A percentile compares a stretch with the other conserved stretches of the same genome.
These are phyloP conservation scores for Eulemur rufifrons DNA, from an alignment of 2,113 vertebrate species.

Conservation along the genomic window DNA sequence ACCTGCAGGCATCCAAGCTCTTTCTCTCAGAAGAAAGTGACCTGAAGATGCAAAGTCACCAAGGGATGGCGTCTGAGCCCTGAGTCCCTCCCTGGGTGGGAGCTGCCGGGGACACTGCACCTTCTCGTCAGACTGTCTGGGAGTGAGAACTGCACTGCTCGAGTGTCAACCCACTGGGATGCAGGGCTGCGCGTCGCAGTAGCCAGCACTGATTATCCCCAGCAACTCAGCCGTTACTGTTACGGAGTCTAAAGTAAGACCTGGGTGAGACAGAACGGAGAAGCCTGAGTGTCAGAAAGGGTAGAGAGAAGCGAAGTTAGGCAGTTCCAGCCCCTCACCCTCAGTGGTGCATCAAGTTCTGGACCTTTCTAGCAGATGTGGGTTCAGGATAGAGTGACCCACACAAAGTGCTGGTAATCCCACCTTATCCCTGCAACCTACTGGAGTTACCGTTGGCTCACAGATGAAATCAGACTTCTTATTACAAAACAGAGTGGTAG, in stretches of 20 bases:
- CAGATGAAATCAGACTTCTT: neutral
- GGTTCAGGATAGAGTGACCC: neutral
- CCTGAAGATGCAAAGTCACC: neutral
- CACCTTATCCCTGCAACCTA: neutral
- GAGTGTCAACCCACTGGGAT: neutral
- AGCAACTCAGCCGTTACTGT: neutral
- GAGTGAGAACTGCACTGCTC: neutral
- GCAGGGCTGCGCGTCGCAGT: neutral
- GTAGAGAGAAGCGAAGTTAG: accelerated
- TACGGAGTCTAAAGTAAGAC: neutral
- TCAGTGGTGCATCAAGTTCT: neutral
- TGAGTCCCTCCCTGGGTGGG: neutral
- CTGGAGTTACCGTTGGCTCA: neutral
- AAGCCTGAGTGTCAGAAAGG: neutral
- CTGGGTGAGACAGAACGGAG: neutral
- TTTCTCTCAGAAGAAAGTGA: neutral
- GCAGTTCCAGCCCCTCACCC: neutral
- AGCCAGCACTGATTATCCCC: no score
- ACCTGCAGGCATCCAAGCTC: neutral
- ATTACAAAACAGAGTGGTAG: neutral
- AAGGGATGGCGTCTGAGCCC: neutral
- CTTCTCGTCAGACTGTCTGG: neutral
- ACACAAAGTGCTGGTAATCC: neutral
- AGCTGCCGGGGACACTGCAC: accelerated
- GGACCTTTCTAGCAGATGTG: neutral